Base-by-base conservation (phyloP, 2,888 invertebrate species). In the Pammene aurita region DNA sequence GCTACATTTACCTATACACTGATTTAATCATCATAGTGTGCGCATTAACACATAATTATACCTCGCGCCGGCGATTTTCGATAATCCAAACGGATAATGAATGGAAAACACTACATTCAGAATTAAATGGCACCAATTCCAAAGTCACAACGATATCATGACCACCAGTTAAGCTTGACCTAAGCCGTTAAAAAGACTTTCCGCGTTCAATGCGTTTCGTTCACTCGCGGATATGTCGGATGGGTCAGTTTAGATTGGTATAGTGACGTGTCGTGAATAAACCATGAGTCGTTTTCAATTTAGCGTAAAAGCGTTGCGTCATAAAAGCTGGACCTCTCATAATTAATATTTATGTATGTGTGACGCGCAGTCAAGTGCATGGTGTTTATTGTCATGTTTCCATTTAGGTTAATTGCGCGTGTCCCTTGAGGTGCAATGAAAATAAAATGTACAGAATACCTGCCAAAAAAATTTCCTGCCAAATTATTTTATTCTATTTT, bases 231-330 rank as follows among this genome's bases (percentile, higher is more conserved):
- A 75, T 76, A 81, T 84, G 81, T 84, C 81, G 78, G 80, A 80
- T 72, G 74, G 86, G 70, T 81, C 86, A 80, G 68, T 74, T 73
- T 81, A 82, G 74, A 78, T 78, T 88, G 89, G 89, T 72, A 72
- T 73, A 72, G 72, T 72, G 78, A 82, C 84, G 79, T 81, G 88
- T 81, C 80, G 84, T 91, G 90, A 90, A 91, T 91, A 90, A 91
- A 89, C 88, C 90, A 91, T 91, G 91, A 90, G 89, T 85, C 90
- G 90, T 91, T 90, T 91, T 90, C 90, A 90, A 90, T 91, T 91
- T 89, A 82, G 85, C 88, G 89, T 90, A 89, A 91, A 90, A 91
- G 91, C 89, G 85, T 90, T 84, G 77, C 74, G 88, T 89, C 89
- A 89, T 90, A 90, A 90, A 89, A 84, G 83, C 84, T 75, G 79